phyloP scores from a whole-genome alignment of 2,888 invertebrate species.

The Scaeva pyrastri region DNA sequence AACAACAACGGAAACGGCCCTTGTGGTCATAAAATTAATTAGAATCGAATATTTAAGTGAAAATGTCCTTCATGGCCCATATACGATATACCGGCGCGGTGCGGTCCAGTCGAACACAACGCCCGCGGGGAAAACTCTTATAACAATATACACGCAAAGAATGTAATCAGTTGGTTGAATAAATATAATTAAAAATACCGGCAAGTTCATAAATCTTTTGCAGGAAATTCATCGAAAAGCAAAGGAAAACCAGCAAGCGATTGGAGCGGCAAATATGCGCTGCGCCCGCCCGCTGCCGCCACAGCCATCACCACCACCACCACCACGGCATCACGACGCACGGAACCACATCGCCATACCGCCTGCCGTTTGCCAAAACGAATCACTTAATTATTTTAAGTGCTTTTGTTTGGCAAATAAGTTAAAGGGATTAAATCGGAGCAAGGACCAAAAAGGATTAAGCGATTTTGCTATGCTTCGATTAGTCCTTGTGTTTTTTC shows the following conservation, averaged over 20 bases:
- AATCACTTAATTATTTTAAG: slow-evolving; percentile 74
- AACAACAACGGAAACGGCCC: slow-evolving; percentile 28
- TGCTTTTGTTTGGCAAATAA: slow-evolving; percentile 62
- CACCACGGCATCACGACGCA: too few relatives aligned
- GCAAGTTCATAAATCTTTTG: slow-evolving; percentile 70
- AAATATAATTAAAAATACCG: slow-evolving; percentile 71
- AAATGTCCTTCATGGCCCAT: slow-evolving; percentile 54
- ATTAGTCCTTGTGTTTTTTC: slow-evolving; percentile 32
- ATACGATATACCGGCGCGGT: neutral
- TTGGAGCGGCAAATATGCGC: slow-evolving; percentile 57
- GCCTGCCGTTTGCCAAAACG: slow-evolving; percentile 45
- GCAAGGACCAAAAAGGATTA: slow-evolving; percentile 59
- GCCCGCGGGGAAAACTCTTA: slow-evolving; percentile 59
- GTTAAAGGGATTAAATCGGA: slow-evolving; percentile 51
- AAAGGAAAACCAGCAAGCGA: slow-evolving; percentile 53
- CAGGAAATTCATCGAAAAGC: slow-evolving; percentile 53
- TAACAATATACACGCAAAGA: slow-evolving; percentile 58
- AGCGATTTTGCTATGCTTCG: slow-evolving; percentile 61
- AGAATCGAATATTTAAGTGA: slow-evolving; percentile 60
- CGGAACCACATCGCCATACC: too few relatives aligned
- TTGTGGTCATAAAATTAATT: slow-evolving; percentile 61
- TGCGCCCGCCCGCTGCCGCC: too few relatives aligned
- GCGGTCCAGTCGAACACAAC: neutral
- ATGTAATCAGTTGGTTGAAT: slow-evolving; percentile 53
- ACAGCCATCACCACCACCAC: too few relatives aligned